Percentiles rank a stretch among this genome's conserved stretches.
Evolutionary conservation across 2,797 vertebrate species (phyloP).

Genomic region (Hyperoplus lanceolatus): DNA sequence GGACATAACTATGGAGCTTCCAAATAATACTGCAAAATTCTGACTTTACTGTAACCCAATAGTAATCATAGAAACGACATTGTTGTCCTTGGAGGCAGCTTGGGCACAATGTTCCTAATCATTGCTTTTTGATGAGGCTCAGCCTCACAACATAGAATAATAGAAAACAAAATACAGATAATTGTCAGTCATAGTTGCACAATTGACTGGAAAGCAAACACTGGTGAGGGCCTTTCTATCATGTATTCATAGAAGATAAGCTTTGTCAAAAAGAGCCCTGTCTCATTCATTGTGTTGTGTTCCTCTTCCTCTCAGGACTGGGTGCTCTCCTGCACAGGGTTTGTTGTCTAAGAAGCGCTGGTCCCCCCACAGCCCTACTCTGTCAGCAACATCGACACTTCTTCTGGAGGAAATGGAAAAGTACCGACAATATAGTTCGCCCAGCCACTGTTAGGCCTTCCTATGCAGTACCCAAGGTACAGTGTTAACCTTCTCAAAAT

Average conservation of each 20-base stretch:
- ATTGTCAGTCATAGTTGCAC: not conserved
- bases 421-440: slow-evolving; percentile 77
- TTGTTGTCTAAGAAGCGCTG: slow-evolving; percentile 34
- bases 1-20: not conserved
- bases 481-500: not conserved
- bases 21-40: not conserved
- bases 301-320: slow-evolving; percentile 57
- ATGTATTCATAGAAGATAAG: not conserved
- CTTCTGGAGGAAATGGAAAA: slow-evolving; percentile 85
- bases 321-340: slow-evolving; percentile 58
- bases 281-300: slow-evolving; percentile 3
- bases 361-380: slow-evolving; percentile 27
- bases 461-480: slow-evolving; percentile 84
- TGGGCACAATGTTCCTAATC: not conserved
- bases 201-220: not conserved
- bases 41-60: not conserved
- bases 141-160: not conserved
- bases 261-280: not conserved
- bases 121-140: not conserved
- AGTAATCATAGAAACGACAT: not conserved
- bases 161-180: not conserved
- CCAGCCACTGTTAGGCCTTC: slow-evolving; percentile 81
- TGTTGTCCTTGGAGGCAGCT: not conserved
- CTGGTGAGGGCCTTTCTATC: not conserved
- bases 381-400: slow-evolving; percentile 73